Percentiles rank a stretch among this genome's conserved stretches.
These are phyloP conservation scores for Fukomys damarensis DNA, from an alignment of 2,113 vertebrate genomes.

Conservation along the genomic window DNA sequence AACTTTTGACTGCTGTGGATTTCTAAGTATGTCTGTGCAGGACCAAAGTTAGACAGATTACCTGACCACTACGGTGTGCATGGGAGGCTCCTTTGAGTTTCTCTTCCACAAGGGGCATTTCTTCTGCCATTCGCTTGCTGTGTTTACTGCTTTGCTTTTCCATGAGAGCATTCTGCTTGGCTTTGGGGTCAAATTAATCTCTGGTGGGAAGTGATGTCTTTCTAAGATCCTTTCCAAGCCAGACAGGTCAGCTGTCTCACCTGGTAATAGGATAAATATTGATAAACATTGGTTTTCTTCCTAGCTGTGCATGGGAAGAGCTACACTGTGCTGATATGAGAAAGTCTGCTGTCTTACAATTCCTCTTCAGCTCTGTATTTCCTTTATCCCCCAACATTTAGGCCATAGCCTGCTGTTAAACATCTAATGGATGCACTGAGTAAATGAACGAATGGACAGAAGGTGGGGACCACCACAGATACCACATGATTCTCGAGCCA, in stretches of 20 bases:
- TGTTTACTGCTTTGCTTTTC: constrained; percentile 67
- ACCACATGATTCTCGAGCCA: neutral
- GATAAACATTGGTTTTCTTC: neutral
- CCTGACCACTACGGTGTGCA: constrained; percentile 66
- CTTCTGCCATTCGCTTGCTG: neutral
- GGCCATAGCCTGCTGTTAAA: neutral
- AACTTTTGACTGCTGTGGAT: neutral
- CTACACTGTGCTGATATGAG: neutral
- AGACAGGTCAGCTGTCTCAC: constrained; percentile 73
- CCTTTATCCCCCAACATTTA: neutral
- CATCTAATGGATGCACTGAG: neutral
- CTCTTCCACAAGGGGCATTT: neutral
- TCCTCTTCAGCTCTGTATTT: neutral
- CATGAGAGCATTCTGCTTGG: constrained; percentile 58
- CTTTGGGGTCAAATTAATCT: constrained; percentile 76
- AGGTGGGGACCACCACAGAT: neutral
- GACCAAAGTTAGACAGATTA: neutral
- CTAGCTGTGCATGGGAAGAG: neutral
- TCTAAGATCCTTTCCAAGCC: constrained; percentile 80
- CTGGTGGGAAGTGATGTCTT: constrained; percentile 73
- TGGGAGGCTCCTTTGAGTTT: neutral
- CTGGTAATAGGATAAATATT: constrained; percentile 54
- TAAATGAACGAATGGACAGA: neutral
- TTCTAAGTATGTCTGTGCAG: neutral
- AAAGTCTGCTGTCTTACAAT: neutral